Conservation (phyloP, 2,113 vertebrate genomes). For the Corynorhinus townsendii region DNA sequence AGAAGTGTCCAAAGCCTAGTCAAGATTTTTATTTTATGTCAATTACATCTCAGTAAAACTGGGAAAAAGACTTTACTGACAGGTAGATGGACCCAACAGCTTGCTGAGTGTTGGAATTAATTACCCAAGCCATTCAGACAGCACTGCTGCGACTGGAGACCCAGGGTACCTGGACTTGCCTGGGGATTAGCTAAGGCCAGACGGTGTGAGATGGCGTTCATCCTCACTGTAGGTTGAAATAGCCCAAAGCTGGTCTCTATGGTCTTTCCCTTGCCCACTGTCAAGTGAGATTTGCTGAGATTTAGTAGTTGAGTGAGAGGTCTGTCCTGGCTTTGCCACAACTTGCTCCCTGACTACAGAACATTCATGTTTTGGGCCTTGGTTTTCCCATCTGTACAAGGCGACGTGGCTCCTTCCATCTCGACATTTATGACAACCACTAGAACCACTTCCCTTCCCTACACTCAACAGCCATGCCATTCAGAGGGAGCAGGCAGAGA, state of each 20-base stretch:
- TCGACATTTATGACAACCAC: not conserved
- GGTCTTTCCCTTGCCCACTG: not conserved
- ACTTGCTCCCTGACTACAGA: not conserved
- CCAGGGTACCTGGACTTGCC: slow-evolving; percentile 62
- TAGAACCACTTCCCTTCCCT: not conserved
- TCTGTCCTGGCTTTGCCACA: not conserved
- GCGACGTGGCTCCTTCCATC: not conserved
- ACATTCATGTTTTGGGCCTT: not conserved
- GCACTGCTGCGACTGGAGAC: slow-evolving; percentile 55
- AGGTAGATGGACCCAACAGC: not conserved
- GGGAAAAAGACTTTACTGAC: not conserved
- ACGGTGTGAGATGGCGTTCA: slow-evolving; percentile 39
- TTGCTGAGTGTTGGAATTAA: slow-evolving; percentile 72
- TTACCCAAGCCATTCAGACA: slow-evolving; percentile 76
- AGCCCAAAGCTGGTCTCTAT: not conserved
- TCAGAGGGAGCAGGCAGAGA: not conserved
- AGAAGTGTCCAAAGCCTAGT: not conserved
- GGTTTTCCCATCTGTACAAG: not conserved
- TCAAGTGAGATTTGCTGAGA: not conserved
- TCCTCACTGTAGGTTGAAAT: slow-evolving; percentile 17
- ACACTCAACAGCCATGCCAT: not conserved
- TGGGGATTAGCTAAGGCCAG: slow-evolving; percentile 61
- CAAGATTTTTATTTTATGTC: not conserved
- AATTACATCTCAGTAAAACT: not conserved
- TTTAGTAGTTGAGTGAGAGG: not conserved